Conservation (phyloP, 2,797 vertebrate genomes). For the Protonibea diacanthus region DNA sequence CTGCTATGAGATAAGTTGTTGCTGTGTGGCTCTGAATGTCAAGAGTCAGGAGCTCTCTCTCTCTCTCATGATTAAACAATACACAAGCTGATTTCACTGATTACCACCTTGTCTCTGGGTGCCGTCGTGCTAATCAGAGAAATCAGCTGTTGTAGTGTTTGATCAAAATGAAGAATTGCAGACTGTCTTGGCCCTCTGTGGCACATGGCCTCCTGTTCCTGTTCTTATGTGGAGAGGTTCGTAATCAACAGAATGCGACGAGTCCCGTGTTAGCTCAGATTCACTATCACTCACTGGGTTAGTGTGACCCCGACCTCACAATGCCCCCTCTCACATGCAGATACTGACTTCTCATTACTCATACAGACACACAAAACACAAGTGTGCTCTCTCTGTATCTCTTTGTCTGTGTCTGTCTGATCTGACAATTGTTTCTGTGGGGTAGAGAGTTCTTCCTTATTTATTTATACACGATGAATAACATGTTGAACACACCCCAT, state of each 20-base stretch:
- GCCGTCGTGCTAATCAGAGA: slow-evolving; percentile 23
- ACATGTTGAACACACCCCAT: background rate
- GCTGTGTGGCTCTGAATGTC: background rate
- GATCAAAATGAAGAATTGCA: slow-evolving; percentile 39
- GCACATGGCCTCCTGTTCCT: background rate
- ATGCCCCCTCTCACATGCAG: slow-evolving; percentile 55
- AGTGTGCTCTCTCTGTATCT: slow-evolving; percentile 18
- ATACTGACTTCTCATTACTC: slow-evolving; percentile 51
- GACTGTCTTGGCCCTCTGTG: slow-evolving; percentile 3
- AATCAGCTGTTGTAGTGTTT: slow-evolving; percentile 24
- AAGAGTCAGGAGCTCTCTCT: background rate
- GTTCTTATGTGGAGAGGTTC: slow-evolving; percentile 15
- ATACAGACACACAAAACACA: slow-evolving; percentile 40
- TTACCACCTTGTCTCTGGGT: slow-evolving; percentile 8
- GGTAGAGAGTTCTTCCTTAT: background rate
- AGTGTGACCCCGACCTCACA: slow-evolving; percentile 61
- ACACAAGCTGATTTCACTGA: slow-evolving; percentile 22
- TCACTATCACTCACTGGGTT: slow-evolving; percentile 57
- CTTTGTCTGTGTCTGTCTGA: background rate
- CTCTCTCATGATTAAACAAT: slow-evolving; percentile 18
- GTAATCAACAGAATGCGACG: slow-evolving; percentile 21
- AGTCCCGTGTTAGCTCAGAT: slow-evolving; percentile 19
- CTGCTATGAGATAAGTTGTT: background rate
- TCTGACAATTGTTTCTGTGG: slow-evolving; percentile 1
- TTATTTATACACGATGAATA: background rate